Evolutionary conservation across 2,888 invertebrate genomes (phyloP).

Genomic region (Tricholauxania praeusta): DNA sequence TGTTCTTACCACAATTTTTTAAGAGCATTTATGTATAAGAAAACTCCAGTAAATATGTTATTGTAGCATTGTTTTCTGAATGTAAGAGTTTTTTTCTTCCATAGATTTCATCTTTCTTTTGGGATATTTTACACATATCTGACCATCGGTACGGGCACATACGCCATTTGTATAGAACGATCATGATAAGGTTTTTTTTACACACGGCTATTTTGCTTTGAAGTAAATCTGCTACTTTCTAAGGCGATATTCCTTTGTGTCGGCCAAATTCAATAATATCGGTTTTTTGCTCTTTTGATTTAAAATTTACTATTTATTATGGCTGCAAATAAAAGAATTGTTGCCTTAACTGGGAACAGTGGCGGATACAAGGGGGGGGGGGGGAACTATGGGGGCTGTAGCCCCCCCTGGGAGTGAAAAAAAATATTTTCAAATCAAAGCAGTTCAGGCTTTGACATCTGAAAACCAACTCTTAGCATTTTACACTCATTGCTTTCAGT

Average conservation of each 20-base stretch:
- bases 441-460: no score
- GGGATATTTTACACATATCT: neutral
- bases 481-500: no score
- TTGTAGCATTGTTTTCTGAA: conserved; percentile 3
- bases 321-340: no score
- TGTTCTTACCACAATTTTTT: conserved; percentile 17
- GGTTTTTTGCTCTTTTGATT: conserved; percentile 4
- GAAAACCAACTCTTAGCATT: no score
- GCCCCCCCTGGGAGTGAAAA: no score
- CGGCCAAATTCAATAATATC: neutral
- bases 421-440: no score
- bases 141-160: neutral
- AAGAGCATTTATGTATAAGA: conserved; percentile 1
- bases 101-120: no score
- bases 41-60: neutral
- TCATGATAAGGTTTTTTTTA: neutral
- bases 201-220: conserved; percentile 15
- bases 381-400: no score
- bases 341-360: no score
- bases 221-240: neutral
- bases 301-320: neutral
- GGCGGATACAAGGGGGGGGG: no score
- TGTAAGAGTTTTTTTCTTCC: neutral
- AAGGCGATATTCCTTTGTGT: neutral
- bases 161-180: neutral